Evolutionary conservation across 2,888 invertebrate genomes (phyloP).

Genomic region (Drosophila siamana): DNA sequence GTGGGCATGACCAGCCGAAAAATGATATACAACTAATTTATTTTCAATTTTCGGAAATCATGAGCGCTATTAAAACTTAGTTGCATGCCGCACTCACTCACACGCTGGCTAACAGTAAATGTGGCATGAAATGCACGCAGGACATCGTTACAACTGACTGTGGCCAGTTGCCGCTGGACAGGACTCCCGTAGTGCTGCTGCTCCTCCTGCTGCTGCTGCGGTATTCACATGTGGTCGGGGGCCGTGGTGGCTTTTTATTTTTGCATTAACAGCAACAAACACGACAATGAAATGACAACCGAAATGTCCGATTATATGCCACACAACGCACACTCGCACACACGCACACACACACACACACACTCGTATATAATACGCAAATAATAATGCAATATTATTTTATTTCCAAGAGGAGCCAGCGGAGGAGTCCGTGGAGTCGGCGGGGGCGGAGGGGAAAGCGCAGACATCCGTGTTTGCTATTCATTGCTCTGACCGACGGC

Average conservation of each 20-base stretch:
- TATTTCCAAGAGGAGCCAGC: slow-evolving; percentile 56
- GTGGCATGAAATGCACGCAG: slow-evolving; percentile 65
- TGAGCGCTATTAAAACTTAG: slow-evolving; percentile 78
- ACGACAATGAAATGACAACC: slow-evolving; percentile 84
- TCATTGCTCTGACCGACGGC: slow-evolving; percentile 69
- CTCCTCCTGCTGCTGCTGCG: slow-evolving; percentile 21
- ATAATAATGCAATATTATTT: slow-evolving; percentile 81
- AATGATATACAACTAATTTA: slow-evolving; percentile 80
- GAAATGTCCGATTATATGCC: slow-evolving; percentile 85
- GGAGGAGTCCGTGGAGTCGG: background rate
- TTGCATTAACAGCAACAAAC: slow-evolving; percentile 81
- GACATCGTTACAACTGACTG: slow-evolving; percentile 35
- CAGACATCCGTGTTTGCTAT: slow-evolving; percentile 51
- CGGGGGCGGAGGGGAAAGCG: background rate
- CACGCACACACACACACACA: slow-evolving; percentile 65
- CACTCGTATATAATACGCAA: slow-evolving; percentile 58
- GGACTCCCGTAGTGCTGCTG: slow-evolving; percentile 47
- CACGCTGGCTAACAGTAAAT: slow-evolving; percentile 40
- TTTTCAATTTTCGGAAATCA: slow-evolving; percentile 80
- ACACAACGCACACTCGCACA: slow-evolving; percentile 61
- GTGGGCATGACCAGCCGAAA: slow-evolving; percentile 42
- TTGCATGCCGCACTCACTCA: slow-evolving; percentile 34
- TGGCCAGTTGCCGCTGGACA: slow-evolving; percentile 47
- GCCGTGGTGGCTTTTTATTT: slow-evolving; percentile 73
- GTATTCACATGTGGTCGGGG: slow-evolving; percentile 57